Evolutionary conservation across 2,113 vertebrate genomes (phyloP).

Genomic region (Balaeniceps rex): DNA sequence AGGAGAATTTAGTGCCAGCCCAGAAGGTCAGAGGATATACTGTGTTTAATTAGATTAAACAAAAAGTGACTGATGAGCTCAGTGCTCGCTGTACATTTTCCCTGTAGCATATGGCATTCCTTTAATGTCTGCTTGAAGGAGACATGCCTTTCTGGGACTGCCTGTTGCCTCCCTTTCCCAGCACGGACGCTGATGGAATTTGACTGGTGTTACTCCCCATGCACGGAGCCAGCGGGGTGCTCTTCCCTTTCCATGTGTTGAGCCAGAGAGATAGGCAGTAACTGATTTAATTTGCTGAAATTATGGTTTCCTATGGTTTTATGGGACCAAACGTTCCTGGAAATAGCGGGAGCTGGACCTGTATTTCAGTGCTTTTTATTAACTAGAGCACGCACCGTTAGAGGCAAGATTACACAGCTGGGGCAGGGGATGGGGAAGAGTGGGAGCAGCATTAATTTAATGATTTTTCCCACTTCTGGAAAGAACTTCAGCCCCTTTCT

Average conservation of each 20-base stretch:
- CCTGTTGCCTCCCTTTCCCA: neutral
- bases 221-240: neutral
- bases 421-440: neutral
- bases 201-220: neutral
- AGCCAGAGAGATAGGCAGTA: constrained; percentile 9
- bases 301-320: constrained; percentile 34
- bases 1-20: neutral
- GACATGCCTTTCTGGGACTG: neutral
- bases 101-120: neutral
- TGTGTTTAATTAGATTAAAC: constrained; percentile 52
- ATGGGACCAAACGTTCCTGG: neutral
- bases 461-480: neutral
- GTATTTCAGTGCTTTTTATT: neutral
- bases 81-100: neutral
- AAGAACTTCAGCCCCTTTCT: neutral
- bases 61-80: constrained; percentile 21
- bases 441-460: neutral
- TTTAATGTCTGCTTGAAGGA: neutral
- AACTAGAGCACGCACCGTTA: neutral
- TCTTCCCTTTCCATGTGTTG: neutral
- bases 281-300: constrained; percentile 30
- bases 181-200: neutral
- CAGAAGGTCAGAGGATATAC: constrained; percentile 45
- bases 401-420: neutral
- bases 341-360: neutral